A percentile compares a stretch with the other conserved stretches of the same genome.
phyloP scores from a whole-genome alignment of 2,113 vertebrate species.

The Crotalus horridus region DNA sequence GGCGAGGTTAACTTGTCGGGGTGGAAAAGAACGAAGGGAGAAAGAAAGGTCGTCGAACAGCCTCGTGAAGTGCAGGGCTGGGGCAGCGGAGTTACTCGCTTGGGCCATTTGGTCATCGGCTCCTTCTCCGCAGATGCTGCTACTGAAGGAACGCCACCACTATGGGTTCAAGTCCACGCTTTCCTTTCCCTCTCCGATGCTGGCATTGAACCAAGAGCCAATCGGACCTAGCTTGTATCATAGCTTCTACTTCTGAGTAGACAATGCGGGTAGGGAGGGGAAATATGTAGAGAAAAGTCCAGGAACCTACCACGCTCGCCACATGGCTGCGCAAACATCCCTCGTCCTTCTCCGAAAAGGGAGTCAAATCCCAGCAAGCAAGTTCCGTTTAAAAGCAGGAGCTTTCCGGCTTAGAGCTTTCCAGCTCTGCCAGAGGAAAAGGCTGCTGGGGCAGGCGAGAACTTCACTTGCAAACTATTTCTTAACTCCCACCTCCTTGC shows the following conservation, averaged over 20 bases:
- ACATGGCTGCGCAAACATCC: slow-evolving; percentile 3
- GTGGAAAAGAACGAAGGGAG: neutral
- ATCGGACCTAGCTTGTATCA: neutral
- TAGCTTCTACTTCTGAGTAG: neutral
- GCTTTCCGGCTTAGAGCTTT: neutral
- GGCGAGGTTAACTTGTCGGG: neutral
- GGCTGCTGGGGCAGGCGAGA: slow-evolving; percentile 32
- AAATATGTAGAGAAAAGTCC: neutral
- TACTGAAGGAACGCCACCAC: neutral
- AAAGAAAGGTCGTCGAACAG: neutral
- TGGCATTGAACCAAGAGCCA: neutral
- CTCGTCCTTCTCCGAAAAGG: neutral
- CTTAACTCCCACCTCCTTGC: slow-evolving; percentile 51
- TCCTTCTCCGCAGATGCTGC: neutral
- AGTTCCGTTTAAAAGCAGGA: neutral
- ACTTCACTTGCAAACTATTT: slow-evolving; percentile 42
- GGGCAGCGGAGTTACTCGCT: neutral
- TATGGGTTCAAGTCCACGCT: neutral
- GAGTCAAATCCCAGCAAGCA: neutral
- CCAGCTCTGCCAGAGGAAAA: neutral
- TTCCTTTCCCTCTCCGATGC: neutral
- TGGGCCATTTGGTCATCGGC: neutral
- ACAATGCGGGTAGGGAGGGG: neutral
- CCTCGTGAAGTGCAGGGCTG: neutral
- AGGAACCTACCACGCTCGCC: slow-evolving; percentile 41